Evolutionary conservation across 2,888 invertebrate genomes (phyloP).

Genomic region (Hecatera dysodea): DNA sequence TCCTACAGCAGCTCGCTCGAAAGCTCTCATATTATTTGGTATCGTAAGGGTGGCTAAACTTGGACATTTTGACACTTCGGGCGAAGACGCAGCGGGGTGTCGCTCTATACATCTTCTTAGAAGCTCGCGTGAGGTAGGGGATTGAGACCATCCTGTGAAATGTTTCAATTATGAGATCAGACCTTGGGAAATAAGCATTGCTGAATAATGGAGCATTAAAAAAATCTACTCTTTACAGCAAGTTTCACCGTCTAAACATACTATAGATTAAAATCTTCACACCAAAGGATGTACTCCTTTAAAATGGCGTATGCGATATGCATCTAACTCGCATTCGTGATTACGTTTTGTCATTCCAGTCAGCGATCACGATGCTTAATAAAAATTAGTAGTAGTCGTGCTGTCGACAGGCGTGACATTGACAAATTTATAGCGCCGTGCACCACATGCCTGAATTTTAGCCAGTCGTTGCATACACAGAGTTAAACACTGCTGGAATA

Average conservation of each 20-base stretch:
- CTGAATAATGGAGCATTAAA: slow-evolving; percentile 4
- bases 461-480: slow-evolving; percentile 59
- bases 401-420: slow-evolving; percentile 75
- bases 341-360: slow-evolving; percentile 72
- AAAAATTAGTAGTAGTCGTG: slow-evolving; percentile 73
- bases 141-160: slow-evolving; percentile 82
- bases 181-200: slow-evolving; percentile 34
- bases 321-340: slow-evolving; percentile 57
- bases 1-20: slow-evolving; percentile 43
- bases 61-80: slow-evolving; percentile 90
- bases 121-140: slow-evolving; percentile 84
- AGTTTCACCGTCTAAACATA: slow-evolving; percentile 12
- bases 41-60: slow-evolving; percentile 80
- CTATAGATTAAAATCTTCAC: slow-evolving; percentile 33
- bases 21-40: slow-evolving; percentile 62
- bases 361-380: slow-evolving; percentile 71
- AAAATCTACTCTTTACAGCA: neutral
- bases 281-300: slow-evolving; percentile 40
- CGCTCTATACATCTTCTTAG: slow-evolving; percentile 85
- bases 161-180: slow-evolving; percentile 80
- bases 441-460: slow-evolving; percentile 68
- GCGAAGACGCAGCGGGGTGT: slow-evolving; percentile 87
- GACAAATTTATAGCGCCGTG: slow-evolving; percentile 80
- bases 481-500: slow-evolving; percentile 65
- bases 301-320: slow-evolving; percentile 53